Percentiles rank a stretch among this genome's conserved stretches.
phyloP scores from a whole-genome alignment of 2,797 vertebrate species.

The Enteromius thamalakanensis region DNA sequence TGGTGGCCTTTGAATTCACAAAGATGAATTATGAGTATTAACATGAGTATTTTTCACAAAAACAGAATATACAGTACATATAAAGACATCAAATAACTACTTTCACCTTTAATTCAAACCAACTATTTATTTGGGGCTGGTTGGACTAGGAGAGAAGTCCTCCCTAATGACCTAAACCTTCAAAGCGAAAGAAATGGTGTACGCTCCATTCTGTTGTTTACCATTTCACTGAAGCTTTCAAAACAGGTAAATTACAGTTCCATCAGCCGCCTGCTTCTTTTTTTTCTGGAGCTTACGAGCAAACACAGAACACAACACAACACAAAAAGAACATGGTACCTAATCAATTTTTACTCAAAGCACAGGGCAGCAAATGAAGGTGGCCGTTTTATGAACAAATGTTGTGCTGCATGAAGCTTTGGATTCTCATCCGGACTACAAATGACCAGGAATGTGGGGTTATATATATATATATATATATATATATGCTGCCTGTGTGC shows the following conservation, averaged over 20 bases:
- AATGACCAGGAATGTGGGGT: neutral
- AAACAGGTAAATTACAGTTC: slow-evolving; percentile 24
- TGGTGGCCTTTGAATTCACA: neutral
- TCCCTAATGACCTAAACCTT: slow-evolving; percentile 21
- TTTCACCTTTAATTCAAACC: neutral
- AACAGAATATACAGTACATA: neutral
- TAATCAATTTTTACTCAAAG: neutral
- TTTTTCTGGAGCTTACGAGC: neutral
- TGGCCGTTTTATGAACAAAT: slow-evolving; percentile 3
- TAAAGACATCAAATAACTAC: neutral
- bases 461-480: neutral
- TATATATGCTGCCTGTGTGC: neutral
- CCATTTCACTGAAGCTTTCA: slow-evolving; percentile 32
- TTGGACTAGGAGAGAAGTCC: neutral
- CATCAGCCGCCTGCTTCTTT: slow-evolving; percentile 8
- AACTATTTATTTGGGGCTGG: slow-evolving; percentile 10
- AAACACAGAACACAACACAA: neutral
- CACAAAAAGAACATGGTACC: slow-evolving; percentile 31
- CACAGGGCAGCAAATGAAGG: slow-evolving; percentile 1
- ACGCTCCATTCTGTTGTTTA: slow-evolving; percentile 16
- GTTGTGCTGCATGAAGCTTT: neutral
- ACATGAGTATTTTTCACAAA: neutral
- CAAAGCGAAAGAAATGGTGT: slow-evolving; percentile 9
- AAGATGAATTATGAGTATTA: neutral
- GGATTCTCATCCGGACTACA: neutral